Base-by-base conservation (phyloP, 2,888 invertebrate species). In the Venusia cambrica region DNA sequence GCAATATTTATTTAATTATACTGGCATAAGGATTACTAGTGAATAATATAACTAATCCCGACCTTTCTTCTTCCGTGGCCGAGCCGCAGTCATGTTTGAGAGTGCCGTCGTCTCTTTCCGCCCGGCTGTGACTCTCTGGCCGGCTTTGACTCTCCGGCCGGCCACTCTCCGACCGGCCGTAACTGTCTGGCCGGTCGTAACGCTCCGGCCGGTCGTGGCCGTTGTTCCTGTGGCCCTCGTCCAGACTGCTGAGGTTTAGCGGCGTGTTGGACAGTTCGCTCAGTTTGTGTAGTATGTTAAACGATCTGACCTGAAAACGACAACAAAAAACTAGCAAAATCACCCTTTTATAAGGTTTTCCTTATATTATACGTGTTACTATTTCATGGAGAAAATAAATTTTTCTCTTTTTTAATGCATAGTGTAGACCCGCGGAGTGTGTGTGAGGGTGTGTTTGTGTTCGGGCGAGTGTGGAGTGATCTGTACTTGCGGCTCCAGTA, bases 211-310 rank as follows among this genome's bases (percentile, higher is more conserved):
- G 13, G 6, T 32, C 40, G 22, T 35, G 40, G 0, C 27, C 35
- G 22, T 33, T 33, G 33, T 27, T 22, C 2, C 34, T 4, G 7
- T 16, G 14, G 5, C 5, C 39, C 3, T 80, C 78, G 31, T 88
- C 88, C 17, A 87, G 52, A 50, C 79, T 84, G 45, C 85, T 87
- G 35, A 88, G 54, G 52, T 88, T 88, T 5, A 88, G 41, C 0
- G 88, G 88, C 1, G 83, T 83, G 40, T 83, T 85, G 0, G 87
- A 81, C 5, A 87, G 45, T 45, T 83, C 84, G 63, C 76, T 80
- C 6, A 85, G 37, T 57, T 85, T 85, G 20, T 81, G 75, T 1
- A 85, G 38, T 36, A 85, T 70, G 27, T 69, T 81, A n/a, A 84
- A 83, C 80, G 31, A 84, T 52, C 85, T 60, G 2, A 81, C 84